A percentile compares a stretch with the other conserved stretches of the same genome.
Conservation (phyloP, 2,888 invertebrate genomes). For the Aspidiotus rigidus region DNA sequence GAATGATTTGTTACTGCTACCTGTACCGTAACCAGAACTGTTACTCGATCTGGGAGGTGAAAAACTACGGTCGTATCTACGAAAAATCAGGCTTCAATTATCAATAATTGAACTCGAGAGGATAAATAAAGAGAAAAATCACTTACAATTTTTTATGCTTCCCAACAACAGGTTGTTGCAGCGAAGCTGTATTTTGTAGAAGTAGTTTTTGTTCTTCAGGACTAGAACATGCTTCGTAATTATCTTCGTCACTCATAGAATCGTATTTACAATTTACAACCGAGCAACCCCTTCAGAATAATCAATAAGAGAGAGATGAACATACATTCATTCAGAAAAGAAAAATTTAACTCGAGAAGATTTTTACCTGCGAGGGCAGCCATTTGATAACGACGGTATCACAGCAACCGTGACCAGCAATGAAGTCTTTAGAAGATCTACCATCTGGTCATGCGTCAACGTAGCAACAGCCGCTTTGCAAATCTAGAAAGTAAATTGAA, state of each 20-base stretch:
- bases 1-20: conserved; percentile 48
- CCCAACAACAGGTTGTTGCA: conserved; percentile 50
- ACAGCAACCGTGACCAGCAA: conserved; percentile 75
- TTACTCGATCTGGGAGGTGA: conserved; percentile 71
- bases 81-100: background rate
- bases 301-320: conserved; percentile 10
- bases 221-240: conserved; percentile 59
- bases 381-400: conserved; percentile 63
- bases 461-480: conserved; percentile 83
- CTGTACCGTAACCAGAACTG: conserved; percentile 76
- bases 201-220: conserved; percentile 41
- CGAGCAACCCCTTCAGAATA: conserved; percentile 50
- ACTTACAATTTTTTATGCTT: conserved; percentile 52
- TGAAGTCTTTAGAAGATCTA: conserved; percentile 81
- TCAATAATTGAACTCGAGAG: background rate
- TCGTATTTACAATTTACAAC: conserved; percentile 57
- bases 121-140: conserved; percentile 9
- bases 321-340: background rate
- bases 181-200: conserved; percentile 40
- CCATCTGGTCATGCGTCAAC: conserved; percentile 82
- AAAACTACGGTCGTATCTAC: conserved; percentile 58
- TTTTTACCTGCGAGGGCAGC: conserved; percentile 52
- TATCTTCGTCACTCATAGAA: conserved; percentile 53
- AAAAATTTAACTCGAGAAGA: background rate
- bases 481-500: conserved; percentile 45